phyloP scores from a whole-genome alignment of 2,888 invertebrate genomes.

The Ashinkailepas kermadecensis region DNA sequence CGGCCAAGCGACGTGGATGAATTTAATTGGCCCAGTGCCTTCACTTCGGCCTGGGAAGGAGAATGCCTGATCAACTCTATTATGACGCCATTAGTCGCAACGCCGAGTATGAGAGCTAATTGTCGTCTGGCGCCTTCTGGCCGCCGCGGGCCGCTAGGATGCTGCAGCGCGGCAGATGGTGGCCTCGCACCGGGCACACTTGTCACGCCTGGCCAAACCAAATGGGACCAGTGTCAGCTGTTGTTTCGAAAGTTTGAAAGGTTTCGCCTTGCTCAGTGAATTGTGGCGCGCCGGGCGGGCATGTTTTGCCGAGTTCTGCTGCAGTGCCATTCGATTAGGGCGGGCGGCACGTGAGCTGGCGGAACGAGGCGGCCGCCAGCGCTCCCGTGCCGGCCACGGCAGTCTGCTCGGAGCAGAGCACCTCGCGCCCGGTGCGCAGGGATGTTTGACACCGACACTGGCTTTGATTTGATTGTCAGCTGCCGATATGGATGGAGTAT shows the following conservation, averaged over 20 bases:
- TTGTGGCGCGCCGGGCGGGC: not conserved
- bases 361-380: not conserved
- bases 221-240: not conserved
- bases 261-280: not conserved
- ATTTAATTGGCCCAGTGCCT: slow-evolving; percentile 2
- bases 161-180: not conserved
- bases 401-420: too few relatives aligned
- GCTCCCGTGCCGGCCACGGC: too few relatives aligned
- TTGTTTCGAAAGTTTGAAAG: slow-evolving; percentile 15
- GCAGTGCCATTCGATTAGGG: too few relatives aligned
- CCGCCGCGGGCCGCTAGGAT: too few relatives aligned
- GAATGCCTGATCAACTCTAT: slow-evolving; percentile 21
- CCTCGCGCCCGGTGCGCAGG: too few relatives aligned
- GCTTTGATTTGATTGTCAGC: too few relatives aligned
- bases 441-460: too few relatives aligned
- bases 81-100: not conserved
- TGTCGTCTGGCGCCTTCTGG: not conserved
- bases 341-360: not conserved
- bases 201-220: not conserved
- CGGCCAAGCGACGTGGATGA: not conserved
- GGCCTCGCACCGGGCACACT: not conserved
- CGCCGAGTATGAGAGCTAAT: not conserved
- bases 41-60: not conserved
- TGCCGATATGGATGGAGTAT: too few relatives aligned
- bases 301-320: too few relatives aligned